Evolutionary conservation across 1,140 invertebrate species (phyloP).

Genomic region (Diorhabda sublineata): DNA sequence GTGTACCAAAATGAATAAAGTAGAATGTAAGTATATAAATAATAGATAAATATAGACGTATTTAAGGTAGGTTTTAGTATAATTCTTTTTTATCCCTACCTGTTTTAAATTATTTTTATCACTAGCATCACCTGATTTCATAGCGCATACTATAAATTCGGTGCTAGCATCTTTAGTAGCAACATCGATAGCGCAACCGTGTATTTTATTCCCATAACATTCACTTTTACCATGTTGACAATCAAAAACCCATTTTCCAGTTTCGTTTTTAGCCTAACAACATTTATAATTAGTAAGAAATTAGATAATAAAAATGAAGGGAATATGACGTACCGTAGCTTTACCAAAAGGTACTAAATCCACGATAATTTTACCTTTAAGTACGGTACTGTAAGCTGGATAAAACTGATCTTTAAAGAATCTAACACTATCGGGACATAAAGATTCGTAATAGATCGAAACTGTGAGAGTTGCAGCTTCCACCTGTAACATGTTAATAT

Average conservation of each 20-base stretch:
- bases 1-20: no score
- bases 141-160: constrained; percentile 55
- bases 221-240: constrained; percentile 66
- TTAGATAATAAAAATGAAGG: neutral
- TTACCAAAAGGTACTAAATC: constrained; percentile 74
- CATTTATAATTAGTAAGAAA: neutral
- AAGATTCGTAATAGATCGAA: constrained; percentile 48
- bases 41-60: no score
- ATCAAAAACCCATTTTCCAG: constrained; percentile 53
- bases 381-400: constrained; percentile 34
- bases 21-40: no score
- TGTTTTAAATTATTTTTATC: constrained; percentile 31
- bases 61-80: no score
- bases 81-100: constrained; percentile 6
- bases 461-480: constrained; percentile 29
- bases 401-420: constrained; percentile 45
- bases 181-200: constrained; percentile 58
- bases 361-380: constrained; percentile 48
- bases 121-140: constrained; percentile 47
- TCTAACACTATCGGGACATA: constrained; percentile 48
- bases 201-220: constrained; percentile 62
- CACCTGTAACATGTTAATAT: neutral
- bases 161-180: constrained; percentile 47
- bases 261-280: constrained; percentile 25
- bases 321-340: constrained; percentile 52